Evolutionary conservation across 2,797 vertebrate species (phyloP).

Genomic region (Poecilia velifera): DNA sequence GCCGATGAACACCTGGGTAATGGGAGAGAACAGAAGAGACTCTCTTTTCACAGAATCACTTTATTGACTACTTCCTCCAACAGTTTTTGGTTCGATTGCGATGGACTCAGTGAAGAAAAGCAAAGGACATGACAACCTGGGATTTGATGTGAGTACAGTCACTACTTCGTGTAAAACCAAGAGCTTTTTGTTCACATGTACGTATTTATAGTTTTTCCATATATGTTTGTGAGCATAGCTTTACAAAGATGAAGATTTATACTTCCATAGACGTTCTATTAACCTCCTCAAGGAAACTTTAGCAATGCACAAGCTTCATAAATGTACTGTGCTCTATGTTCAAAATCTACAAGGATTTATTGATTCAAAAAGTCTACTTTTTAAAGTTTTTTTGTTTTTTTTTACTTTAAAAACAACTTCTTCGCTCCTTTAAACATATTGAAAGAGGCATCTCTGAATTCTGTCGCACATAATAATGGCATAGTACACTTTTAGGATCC

Average conservation of each 20-base stretch:
- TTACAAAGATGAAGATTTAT: not conserved
- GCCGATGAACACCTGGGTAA: too few relatives aligned
- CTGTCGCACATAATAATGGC: not conserved
- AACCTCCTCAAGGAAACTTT: too few relatives aligned
- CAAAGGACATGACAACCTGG: constrained; percentile 71
- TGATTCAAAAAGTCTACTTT: too few relatives aligned
- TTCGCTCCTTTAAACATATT: not conserved
- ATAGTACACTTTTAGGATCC: too few relatives aligned
- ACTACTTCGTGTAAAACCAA: not conserved
- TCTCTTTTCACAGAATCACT: not conserved
- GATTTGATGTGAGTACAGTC: constrained; percentile 82
- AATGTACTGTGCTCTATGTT: not conserved
- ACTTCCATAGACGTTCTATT: not conserved
- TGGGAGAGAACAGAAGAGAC: not conserved
- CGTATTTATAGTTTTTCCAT: too few relatives aligned
- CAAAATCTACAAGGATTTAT: not conserved
- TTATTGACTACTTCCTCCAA: not conserved
- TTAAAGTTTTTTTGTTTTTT: not conserved
- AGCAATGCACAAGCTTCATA: not conserved
- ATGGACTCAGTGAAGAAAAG: constrained; percentile 65
- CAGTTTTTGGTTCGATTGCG: not conserved
- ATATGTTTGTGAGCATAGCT: not conserved
- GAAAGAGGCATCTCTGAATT: not conserved
- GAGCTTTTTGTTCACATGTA: not conserved
- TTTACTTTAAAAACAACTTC: too few relatives aligned